Base-by-base conservation (phyloP, 1,140 invertebrate genomes). In the Hyphantria cunea region DNA sequence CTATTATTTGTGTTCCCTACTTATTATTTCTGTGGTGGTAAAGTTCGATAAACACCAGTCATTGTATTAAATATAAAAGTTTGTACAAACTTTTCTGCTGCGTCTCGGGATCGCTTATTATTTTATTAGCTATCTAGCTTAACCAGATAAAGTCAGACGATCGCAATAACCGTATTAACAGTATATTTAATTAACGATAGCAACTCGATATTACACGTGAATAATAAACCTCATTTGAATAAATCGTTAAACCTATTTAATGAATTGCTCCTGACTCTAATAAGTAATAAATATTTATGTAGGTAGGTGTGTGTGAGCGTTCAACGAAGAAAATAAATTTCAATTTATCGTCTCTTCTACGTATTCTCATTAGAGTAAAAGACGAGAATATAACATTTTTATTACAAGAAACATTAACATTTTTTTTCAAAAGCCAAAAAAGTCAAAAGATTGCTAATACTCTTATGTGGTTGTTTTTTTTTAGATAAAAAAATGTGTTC, bases 1-100 rank as follows among this genome's bases (percentile, higher is more conserved):
- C 83, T 89, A 85, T 79, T 87, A 86, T 90, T 90, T 90, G 83
- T 87, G 81, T 89, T 90, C 79, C 80, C 72, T 79, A 85, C 82
- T 88, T 87, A 88, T 90, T 87, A 88, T 88, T 85, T 86, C 76
- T 71, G 79, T 79, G 71, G 72, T 80, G 72, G 76, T 83, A 83
- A 86, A 88, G 78, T 88, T 88, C 78, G 71, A 81, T 74, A 84
- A 87, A 86, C 78, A 85, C 74, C 73, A 82, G 71, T 74, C 76
- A 81, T 84, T 85, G 82, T 85, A 89, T 84, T 82, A 84, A 88
- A 81, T 85, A 85, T 84, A 82, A 82, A 86, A 89, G 74, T 89
- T 84, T 47, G 64, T 58, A 50, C 33, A 54, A 84, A 87, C 68
- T 88, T 87, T 73, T 68, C 66, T 76, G 77, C 71, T 75, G 76